Base-by-base conservation (phyloP, 1,140 invertebrate species). In the Ceratina calcarata region DNA sequence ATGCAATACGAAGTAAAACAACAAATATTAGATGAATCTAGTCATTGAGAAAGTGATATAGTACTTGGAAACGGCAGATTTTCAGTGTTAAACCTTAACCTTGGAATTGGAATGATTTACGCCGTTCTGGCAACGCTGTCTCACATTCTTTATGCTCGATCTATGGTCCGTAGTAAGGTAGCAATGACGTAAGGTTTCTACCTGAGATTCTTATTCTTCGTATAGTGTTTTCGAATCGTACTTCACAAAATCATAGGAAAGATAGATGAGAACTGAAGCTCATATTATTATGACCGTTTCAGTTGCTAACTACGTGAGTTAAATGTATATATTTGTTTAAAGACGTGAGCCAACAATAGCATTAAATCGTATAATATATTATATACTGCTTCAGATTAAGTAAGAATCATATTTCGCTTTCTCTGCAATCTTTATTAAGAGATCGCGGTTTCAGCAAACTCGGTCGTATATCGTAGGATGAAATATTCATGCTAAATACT, bases 121-220 rank as follows among this genome's bases (percentile, higher is more conserved):
- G 66, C 60, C 72, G 82, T 83, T 79, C 81, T 88, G 88, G 86
- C 89, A 92, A 93, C 91, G 89, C 86, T 89, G 91, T 85, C 82
- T 83, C 85, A 85, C 89, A 92, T 91, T 91, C 90, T 91, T 91
- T 89, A 89, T 87, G 89, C 88, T 91, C 88, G 86, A 67, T 83
- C 66, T 85, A 81, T 89, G 83, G 37, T 79, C 60, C 82, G 82
- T 89, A 88, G 87, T 45, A 10, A 45, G 37, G 37, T 87, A 87
- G 86, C 89, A 92, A 90, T 92, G 91, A 92, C 88, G 90, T 91
- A 92, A 91, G 89, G 80, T 90, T 85, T 86, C 87, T 92, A 92
- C 90, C 91, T 92, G 91, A 86, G 88, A 74, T 90, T 88, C 90
- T 87, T 87, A 90, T 91, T 91, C 86, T 85, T 87, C 70, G 18